Evolutionary conservation across 2,888 invertebrate species (phyloP).

Genomic region (Nephrotoma appendiculata): DNA sequence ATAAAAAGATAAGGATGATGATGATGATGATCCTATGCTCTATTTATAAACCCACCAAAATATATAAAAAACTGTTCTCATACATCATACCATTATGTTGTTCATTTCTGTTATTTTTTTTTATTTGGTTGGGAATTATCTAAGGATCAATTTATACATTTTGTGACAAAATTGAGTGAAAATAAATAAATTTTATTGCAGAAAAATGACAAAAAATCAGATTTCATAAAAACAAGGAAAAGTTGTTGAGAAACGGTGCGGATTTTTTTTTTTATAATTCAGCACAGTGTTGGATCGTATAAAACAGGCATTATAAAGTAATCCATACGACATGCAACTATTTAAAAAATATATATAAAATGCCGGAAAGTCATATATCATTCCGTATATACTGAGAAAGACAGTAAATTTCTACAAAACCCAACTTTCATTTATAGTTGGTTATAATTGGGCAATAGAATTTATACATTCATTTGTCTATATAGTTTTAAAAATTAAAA

Average conservation of each 20-base stretch:
- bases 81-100: slow-evolving; percentile 1
- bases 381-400: background rate
- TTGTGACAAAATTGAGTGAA: slow-evolving; percentile 3
- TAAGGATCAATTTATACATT: slow-evolving; percentile 2
- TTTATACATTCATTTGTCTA: background rate
- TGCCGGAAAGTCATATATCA: background rate
- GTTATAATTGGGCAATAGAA: background rate
- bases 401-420: background rate
- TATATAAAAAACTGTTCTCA: background rate
- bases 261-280: background rate
- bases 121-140: slow-evolving; percentile 1
- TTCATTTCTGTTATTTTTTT: background rate
- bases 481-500: background rate
- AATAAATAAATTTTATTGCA: background rate
- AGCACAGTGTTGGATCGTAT: background rate
- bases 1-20: background rate
- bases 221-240: background rate
- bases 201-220: background rate
- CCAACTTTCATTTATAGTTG: background rate
- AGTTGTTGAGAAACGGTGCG: background rate
- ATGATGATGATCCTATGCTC: background rate
- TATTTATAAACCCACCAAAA: background rate
- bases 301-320: background rate
- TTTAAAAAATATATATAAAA: background rate
- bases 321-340: background rate